phyloP scores from a whole-genome alignment of 2,888 invertebrate species.

The Opisthograptis luteolata region DNA sequence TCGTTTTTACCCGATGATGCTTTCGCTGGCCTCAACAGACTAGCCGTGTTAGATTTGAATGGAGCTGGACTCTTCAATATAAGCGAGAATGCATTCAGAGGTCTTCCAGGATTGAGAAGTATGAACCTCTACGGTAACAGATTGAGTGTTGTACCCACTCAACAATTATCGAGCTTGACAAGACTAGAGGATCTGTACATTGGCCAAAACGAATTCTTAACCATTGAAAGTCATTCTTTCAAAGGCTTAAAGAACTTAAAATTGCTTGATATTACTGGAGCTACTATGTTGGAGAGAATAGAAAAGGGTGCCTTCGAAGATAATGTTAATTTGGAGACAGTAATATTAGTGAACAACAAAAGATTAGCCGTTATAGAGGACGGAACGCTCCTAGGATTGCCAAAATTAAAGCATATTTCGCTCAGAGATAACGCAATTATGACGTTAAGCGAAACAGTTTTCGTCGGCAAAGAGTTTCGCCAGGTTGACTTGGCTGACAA shows the following conservation, averaged over 20 bases:
- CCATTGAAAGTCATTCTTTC: conserved; percentile 89
- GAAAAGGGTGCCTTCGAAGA: conserved; percentile 91
- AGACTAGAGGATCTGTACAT: conserved; percentile 92
- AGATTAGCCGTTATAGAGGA: conserved; percentile 89
- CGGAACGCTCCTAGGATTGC: conserved; percentile 90
- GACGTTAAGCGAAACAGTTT: conserved; percentile 90
- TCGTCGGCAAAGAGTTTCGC: conserved; percentile 91
- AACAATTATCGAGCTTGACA: conserved; percentile 87
- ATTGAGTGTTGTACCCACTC: conserved; percentile 89
- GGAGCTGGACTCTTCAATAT: conserved; percentile 92
- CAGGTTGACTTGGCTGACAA: conserved; percentile 92
- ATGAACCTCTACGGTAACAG: conserved; percentile 93
- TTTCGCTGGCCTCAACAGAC: conserved; percentile 89
- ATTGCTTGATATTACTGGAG: conserved; percentile 90
- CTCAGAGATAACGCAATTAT: conserved; percentile 91
- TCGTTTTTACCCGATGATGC: conserved; percentile 90
- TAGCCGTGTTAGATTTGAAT: conserved; percentile 90
- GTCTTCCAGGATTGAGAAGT: conserved; percentile 89
- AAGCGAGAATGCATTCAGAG: conserved; percentile 89
- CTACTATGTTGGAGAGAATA: conserved; percentile 88
- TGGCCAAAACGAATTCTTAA: conserved; percentile 92
- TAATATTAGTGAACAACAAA: conserved; percentile 91
- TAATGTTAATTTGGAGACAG: conserved; percentile 91
- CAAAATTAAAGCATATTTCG: conserved; percentile 90
- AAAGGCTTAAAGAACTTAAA: conserved; percentile 91